Percentiles rank a stretch among this genome's conserved stretches.
Conservation (phyloP, 1,140 invertebrate genomes). For the Drosophila equinoxialis region DNA sequence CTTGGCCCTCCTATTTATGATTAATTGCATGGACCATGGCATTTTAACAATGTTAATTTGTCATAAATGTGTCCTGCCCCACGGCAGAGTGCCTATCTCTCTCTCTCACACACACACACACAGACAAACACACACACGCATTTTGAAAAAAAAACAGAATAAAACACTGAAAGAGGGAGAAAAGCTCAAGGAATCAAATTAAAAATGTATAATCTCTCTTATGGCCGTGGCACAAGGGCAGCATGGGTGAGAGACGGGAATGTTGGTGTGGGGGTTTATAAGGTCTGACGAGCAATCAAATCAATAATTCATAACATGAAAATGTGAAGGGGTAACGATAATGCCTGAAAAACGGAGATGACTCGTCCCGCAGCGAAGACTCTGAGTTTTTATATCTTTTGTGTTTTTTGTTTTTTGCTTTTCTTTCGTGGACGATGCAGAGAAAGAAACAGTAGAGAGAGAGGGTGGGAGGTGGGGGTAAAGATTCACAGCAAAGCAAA, state of each 20-base stretch:
- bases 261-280: conserved; percentile 1
- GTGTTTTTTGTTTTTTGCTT: conserved; percentile 43
- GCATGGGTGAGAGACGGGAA: neutral
- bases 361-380: conserved; percentile 18
- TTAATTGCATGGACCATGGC: conserved; percentile 66
- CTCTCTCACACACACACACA: conserved; percentile 35
- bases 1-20: conserved; percentile 43
- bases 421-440: neutral
- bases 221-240: neutral
- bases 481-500: conserved; percentile 51
- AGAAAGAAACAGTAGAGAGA: neutral
- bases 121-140: conserved; percentile 25
- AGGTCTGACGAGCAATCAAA: conserved; percentile 66
- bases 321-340: conserved; percentile 65
- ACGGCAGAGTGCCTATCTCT: conserved; percentile 22
- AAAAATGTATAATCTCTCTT: conserved; percentile 78
- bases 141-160: neutral
- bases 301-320: conserved; percentile 78
- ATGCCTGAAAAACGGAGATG: conserved; percentile 49
- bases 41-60: conserved; percentile 79
- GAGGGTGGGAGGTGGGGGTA: conserved; percentile 1
- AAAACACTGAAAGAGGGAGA: conserved; percentile 32
- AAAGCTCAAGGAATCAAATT: conserved; percentile 70
- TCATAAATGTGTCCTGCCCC: conserved; percentile 66
- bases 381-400: conserved; percentile 10